Base-by-base conservation (phyloP, 2,113 vertebrate genomes). In the Fregata magnificens region DNA sequence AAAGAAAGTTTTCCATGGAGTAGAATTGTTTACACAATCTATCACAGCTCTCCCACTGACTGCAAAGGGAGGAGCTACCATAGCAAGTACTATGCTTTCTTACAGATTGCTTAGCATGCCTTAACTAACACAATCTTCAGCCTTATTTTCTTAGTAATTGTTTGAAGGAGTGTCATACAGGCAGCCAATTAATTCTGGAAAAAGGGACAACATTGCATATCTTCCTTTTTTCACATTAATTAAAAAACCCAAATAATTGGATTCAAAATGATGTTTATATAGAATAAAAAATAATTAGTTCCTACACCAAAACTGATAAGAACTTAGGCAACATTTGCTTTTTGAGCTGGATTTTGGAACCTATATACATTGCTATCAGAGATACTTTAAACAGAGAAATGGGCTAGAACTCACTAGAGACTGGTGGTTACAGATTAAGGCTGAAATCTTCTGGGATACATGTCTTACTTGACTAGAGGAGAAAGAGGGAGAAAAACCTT, bases 401-500 rank as follows among this genome's bases (percentile, higher is more conserved):
- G 11, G 4, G 16, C 45, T 58, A 82, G 20, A 77, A 65, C 7
- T 29, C 24, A 38, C 11, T 49, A 22, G 21, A 85, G 5, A 38
- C 26, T 31, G 5, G 19, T 56, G 10, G 16, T 45, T 56, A 21
- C 19, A 69, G 28, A 31, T 5, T 61, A 52, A 42, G 32, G 49
- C 12, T 56, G 28, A 36, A 53, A 69, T 49, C 10, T 47, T 58
- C 28, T 66, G 21, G 25, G 14, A 47, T 40, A 26, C 4, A 2
- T 14, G 8, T 28, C 20, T 65, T 63, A 25, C 19, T 40, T 36
- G 31, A 72, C 21, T 61, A 38, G 15, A 58, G 11, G 19, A 70
- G 12, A 58, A 42, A 42, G 25, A 7, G 4, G 2, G 2, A 1
- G 40, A 3, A 11, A 1, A 6, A n/a, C 6, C 5, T 16, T 21